Percentiles rank a stretch among this genome's conserved stretches.
Evolutionary conservation across 2,113 vertebrate species (phyloP).

Genomic region (Gambusia affinis): DNA sequence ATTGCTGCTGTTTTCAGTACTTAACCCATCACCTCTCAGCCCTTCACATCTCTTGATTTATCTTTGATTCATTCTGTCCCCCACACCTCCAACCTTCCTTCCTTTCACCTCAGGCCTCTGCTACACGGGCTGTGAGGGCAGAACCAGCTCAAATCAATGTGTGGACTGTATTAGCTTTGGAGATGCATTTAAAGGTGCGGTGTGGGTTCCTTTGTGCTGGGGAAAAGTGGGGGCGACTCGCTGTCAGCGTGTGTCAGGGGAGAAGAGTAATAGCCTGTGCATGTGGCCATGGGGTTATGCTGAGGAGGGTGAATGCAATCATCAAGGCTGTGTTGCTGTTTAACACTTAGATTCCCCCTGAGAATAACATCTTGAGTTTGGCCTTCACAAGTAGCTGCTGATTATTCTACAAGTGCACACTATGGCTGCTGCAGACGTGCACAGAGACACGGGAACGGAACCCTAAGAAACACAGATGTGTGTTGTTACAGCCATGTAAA

Average conservation of each 20-base stretch:
- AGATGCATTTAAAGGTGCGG: constrained; percentile 34
- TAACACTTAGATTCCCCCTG: constrained; percentile 36
- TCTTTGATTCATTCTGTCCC: constrained; percentile 16
- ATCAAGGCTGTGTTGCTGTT: constrained; percentile 35
- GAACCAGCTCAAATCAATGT: constrained; percentile 42
- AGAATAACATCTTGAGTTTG: constrained; percentile 30
- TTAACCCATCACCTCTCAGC: constrained; percentile 28
- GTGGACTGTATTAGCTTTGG: constrained; percentile 53
- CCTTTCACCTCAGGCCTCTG: not conserved
- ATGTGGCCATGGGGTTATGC: constrained; percentile 9
- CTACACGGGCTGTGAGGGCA: not conserved
- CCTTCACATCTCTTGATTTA: constrained; percentile 20
- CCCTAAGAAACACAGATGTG: not conserved
- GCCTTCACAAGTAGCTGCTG: constrained; percentile 30
- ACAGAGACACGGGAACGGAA: not conserved
- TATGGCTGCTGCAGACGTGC: not conserved
- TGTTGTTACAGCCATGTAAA: not conserved
- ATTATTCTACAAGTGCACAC: constrained; percentile 28
- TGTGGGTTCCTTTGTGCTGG: constrained; percentile 27
- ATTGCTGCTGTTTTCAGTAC: constrained; percentile 2
- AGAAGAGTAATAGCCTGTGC: constrained; percentile 16
- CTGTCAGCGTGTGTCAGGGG: constrained; percentile 32
- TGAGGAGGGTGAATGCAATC: constrained; percentile 36
- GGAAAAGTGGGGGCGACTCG: constrained; percentile 15
- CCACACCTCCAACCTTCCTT: not conserved